Evolutionary conservation across 53 echinoderm and acorn worm genomes (phyloP).

Genomic region (Luidia sarsii): DNA sequence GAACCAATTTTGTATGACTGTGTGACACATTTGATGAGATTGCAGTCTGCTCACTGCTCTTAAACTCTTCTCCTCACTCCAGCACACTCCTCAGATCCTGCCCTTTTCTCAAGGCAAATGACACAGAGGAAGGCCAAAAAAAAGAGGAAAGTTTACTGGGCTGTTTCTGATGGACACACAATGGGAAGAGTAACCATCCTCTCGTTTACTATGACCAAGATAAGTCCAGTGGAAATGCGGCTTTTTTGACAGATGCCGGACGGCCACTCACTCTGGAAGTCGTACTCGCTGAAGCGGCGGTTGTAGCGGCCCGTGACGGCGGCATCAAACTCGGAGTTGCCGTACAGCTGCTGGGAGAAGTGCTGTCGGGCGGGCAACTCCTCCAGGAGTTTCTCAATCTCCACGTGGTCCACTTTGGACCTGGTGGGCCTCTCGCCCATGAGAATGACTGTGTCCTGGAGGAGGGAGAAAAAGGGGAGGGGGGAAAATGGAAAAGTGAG

Average conservation of each 20-base stretch:
- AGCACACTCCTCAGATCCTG: too few relatives aligned
- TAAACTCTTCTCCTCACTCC: too few relatives aligned
- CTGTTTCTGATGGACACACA: neutral
- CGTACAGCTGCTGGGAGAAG: constrained; percentile 43
- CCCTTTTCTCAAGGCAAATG: neutral
- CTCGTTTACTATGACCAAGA: too few relatives aligned
- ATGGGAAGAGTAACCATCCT: neutral
- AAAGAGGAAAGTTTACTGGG: too few relatives aligned
- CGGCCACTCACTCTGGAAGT: constrained; percentile 50
- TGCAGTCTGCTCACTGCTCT: too few relatives aligned
- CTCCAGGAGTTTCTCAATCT: constrained; percentile 65
- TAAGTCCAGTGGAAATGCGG: too few relatives aligned
- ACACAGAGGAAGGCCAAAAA: too few relatives aligned
- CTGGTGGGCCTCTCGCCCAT: constrained; percentile 32
- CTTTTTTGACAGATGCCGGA: too few relatives aligned
- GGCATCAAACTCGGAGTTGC: constrained; percentile 12
- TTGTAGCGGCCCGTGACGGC: constrained; percentile 49
- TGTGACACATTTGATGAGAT: too few relatives aligned
- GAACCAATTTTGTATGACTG: too few relatives aligned
- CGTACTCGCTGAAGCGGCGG: constrained; percentile 57
- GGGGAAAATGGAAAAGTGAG: too few relatives aligned
- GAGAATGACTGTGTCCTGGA: constrained; percentile 9
- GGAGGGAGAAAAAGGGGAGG: neutral
- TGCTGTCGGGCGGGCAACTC: constrained; percentile 44
- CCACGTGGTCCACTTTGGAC: constrained; percentile 62